phyloP scores from a whole-genome alignment of 2,113 vertebrate genomes.

The Craseonycteris thonglongyai region DNA sequence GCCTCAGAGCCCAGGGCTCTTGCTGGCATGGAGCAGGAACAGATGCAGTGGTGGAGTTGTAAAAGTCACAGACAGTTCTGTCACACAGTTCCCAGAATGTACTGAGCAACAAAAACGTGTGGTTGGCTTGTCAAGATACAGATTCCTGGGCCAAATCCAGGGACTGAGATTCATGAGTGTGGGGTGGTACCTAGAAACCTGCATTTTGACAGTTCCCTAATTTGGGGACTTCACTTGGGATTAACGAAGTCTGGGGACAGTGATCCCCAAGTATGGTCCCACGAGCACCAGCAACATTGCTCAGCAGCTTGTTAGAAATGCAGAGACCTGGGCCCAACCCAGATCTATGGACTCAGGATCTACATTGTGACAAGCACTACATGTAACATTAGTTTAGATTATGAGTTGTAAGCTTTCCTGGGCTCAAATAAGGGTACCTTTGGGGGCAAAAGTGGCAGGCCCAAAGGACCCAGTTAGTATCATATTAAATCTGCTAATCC shows the following conservation, averaged over 20 bases:
- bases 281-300: not conserved
- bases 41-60: not conserved
- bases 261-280: not conserved
- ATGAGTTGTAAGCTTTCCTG: not conserved
- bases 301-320: not conserved
- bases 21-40: not conserved
- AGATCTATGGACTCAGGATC: not conserved
- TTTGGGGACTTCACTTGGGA: not conserved
- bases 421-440: not conserved
- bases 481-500: constrained; percentile 17
- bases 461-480: not conserved
- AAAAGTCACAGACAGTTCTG: not conserved
- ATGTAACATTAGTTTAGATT: not conserved
- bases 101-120: not conserved
- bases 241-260: not conserved
- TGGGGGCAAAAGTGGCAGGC: not conserved
- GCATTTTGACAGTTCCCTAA: not conserved
- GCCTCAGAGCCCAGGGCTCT: not conserved
- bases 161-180: not conserved
- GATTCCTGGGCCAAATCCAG: not conserved
- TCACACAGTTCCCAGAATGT: not conserved
- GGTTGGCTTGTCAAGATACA: not conserved
- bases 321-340: not conserved
- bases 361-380: not conserved
- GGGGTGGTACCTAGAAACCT: not conserved